Percentiles rank a stretch among this genome's conserved stretches.
Conservation (phyloP, 2,888 invertebrate species). For the Dioctria linearis region DNA sequence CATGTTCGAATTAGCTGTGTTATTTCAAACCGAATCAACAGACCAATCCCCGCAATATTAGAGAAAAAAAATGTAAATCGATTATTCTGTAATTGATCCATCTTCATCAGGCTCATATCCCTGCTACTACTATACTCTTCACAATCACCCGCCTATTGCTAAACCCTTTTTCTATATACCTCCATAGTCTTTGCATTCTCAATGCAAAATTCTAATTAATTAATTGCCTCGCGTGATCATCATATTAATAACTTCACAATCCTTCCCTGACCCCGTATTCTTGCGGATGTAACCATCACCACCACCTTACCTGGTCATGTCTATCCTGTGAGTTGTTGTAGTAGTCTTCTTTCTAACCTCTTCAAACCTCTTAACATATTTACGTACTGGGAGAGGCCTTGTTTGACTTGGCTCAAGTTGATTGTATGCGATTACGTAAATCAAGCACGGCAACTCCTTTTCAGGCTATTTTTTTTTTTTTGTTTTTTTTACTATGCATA, state of each 20-base stretch:
- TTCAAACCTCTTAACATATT: conserved; percentile 1
- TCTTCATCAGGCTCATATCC: conserved; percentile 2
- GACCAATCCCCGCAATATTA: too few species aligned
- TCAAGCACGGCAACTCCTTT: conserved; percentile 46
- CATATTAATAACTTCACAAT: conserved; percentile 48
- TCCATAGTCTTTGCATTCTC: background rate
- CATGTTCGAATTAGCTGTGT: too few species aligned
- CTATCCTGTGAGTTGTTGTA: background rate
- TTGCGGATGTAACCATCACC: background rate
- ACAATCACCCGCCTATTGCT: background rate
- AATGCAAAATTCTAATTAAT: conserved; percentile 58
- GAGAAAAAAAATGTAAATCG: background rate
- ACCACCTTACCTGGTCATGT: conserved; percentile 6
- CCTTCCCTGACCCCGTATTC: background rate
- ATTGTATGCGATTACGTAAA: conserved; percentile 54
- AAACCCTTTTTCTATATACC: background rate
- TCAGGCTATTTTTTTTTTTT: too few species aligned
- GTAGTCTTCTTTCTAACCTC: background rate
- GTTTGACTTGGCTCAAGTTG: conserved; percentile 44
- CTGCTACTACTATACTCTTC: background rate
- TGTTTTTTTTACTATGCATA: conserved; percentile 12
- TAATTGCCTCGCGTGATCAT: conserved; percentile 56
- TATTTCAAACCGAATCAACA: too few species aligned
- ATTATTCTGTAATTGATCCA: conserved; percentile 41
- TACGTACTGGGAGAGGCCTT: conserved; percentile 32